Evolutionary conservation across 2,888 invertebrate genomes (phyloP), one percentile per base, ranked within the genome.

Genomic region (Cephus pygmeus): DNA sequence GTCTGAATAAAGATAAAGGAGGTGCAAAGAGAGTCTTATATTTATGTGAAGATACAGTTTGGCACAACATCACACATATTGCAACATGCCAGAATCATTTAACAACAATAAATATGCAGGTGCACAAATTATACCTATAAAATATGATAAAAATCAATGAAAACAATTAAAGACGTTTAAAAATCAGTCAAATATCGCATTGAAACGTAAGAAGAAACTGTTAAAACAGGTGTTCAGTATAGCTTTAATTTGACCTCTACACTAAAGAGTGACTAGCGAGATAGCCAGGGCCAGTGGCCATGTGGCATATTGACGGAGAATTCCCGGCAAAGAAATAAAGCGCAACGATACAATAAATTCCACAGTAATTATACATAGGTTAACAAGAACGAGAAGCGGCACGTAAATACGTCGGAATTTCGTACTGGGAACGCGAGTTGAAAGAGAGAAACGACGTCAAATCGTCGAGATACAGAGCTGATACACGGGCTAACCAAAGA

Each of bases 401-500:
- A 23, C 56, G 56, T 56, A 77, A 76, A 74, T 40, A 71, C 34
- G 76, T 68, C 74, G 34, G 69, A 75, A 78, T 75, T 79, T 79
- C 69, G 79, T 76, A 69, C 71, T 33, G 69, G 15, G 69, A 30
- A 6, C 35, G 77, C 4, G 40, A 75, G 73, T 71, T 69, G 75
- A 73, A 77, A 77, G 75, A 73, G 73, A 79, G 79, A 75, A n/a
- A 79, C 40, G 73, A 40, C 73, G 76, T 75, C 73, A 69, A 79
- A 68, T 71, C 77, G 76, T 74, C 40, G 76, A 36, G 73, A 75
- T 56, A 79, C 74, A 30, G 33, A 78, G 56, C 73, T 77, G 77
- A 40, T 69, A 68, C 33, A 69, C 75, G 79, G 83, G 81, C 81
- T 86, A 86, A 86, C 86, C 86, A 85, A 86, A 86, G 80, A 84